Evolutionary conservation across 30 jellyfish, hydroid and myxozoan genomes (phyloP).

Genomic region (Aurelia sp.): DNA sequence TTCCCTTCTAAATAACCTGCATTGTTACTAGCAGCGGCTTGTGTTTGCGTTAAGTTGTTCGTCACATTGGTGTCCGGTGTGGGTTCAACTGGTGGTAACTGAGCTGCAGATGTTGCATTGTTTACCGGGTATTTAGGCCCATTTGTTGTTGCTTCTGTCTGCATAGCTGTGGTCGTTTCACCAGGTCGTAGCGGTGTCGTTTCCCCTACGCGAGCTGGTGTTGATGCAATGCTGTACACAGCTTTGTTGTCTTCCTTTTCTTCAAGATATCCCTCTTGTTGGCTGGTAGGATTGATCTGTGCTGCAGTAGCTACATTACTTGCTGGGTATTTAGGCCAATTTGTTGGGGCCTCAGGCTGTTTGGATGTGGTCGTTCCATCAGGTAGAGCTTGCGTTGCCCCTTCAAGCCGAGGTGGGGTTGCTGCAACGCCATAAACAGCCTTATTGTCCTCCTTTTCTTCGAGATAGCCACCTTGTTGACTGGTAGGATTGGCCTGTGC

Average conservation of each 20-base stretch:
- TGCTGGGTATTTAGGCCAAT: too few species aligned
- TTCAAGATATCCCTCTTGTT: background rate
- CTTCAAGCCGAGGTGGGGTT: background rate
- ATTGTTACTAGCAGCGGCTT: background rate
- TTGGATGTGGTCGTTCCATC: too few species aligned
- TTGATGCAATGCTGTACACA: background rate
- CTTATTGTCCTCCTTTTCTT: conserved; percentile 22
- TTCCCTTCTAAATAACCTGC: conserved; percentile 1
- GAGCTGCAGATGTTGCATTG: too few species aligned
- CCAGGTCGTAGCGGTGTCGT: too few species aligned
- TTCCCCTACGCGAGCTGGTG: background rate
- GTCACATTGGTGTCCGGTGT: too few species aligned
- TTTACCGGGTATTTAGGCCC: too few species aligned
- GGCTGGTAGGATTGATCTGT: background rate
- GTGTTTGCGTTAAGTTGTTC: background rate
- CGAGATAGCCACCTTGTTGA: background rate
- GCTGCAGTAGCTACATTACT: too few species aligned
- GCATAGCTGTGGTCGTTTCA: too few species aligned
- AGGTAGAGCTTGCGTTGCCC: too few species aligned
- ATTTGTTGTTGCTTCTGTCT: too few species aligned
- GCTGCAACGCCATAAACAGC: background rate
- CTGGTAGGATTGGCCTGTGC: background rate
- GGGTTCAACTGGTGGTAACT: too few species aligned
- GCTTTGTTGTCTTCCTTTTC: background rate
- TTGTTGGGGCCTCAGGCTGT: too few species aligned